Base-by-base conservation (phyloP, 2,113 vertebrate species). In the Zosterops pallidus region DNA sequence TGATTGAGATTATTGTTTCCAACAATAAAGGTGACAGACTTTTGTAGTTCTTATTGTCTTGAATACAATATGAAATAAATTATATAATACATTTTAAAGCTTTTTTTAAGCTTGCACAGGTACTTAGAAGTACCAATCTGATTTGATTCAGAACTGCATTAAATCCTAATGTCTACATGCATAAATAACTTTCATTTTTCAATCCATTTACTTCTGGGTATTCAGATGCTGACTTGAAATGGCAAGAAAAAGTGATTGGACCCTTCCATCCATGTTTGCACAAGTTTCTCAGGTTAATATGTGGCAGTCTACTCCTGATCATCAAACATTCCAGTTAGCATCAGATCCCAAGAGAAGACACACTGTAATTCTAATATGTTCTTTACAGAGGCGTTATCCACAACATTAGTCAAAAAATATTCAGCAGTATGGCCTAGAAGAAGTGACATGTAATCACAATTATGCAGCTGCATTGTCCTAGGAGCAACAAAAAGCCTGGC, bases 381-480 rank as follows among this genome's bases (percentile, higher is more conserved):
- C 1, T 87, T 77, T 69, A 76, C 20, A 69, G 15, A 25, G 29
- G 5, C 52, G 23, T 47, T 87, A 49, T 39, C n/a, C 29, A 90
- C 29, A 84, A 52, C 22, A 52, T 44, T 39, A 52, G 8, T 23
- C 14, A 69, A 87, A 41, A 92, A 55, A 35, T 39, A 56, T 22
- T 72, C 29, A 69, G 23, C 50, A 56, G 47, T 29, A 52, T 16
- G 29, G 16, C 9, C 55, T 52, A 29, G 37, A 86, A 90, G 9
- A 60, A 50, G 2, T 72, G 53, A 39, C 2, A 9, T 2, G 0
- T 64, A 23, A 77, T 44, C 0, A 1, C 41, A 23, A 4, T 72
- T 91, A 47, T 35, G 41, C 14, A 55, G 6, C 16, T 68, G 37
- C 5, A 4, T 50, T 89, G 20, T 83, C 20, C 62, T 76, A 28